Base-by-base conservation (phyloP, 2,888 invertebrate genomes). In the Carabus problematicus region DNA sequence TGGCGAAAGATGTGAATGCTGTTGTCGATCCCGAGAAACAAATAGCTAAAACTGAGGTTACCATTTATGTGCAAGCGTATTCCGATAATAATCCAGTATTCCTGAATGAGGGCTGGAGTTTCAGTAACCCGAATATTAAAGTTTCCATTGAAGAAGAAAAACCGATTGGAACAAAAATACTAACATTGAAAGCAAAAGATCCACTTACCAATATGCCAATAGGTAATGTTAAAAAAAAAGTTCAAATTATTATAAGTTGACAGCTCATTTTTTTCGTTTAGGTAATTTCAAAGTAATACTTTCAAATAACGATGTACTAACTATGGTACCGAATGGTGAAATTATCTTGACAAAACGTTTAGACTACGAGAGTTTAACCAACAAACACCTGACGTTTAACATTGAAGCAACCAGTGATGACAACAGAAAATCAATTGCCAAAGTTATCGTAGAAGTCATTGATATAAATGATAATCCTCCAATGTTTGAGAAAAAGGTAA, bases 401-500 rank as follows among this genome's bases (percentile, higher is more conserved):
- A 86, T 88, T 0, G 85, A 86, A 74, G 88, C 87, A 0, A 84
- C 82, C 0, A 84, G 84, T 70, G 83, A 82, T 70, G 84, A 84
- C 73, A 84, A 80, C 72, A 86, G 88, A 71, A 86, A 86, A 76
- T 89, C 89, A 49, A 85, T 87, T 62, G 91, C 91, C 0, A 88
- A 87, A 71, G 85, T 93, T 0, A 85, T 87, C 49, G 86, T 93
- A 19, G 87, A 88, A 72, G 88, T 94, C 0, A 84, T 88, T 61
- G 93, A 94, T 77, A 85, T 90, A 0, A 94, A 94, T 76, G 94
- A 94, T 76, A 92, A 94, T 78, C 85, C 86, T 70, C 94, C 94
- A 0, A 81, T 84, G 56, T 93, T 93, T 78, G 86, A 86, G 63
- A 86, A 88, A 74, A 84, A 85, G 73, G 88, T 87, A 78, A 79